Evolutionary conservation across 2,113 vertebrate species (phyloP), one percentile per base, ranked within the genome.

Genomic region (Bambusicola thoracicus): DNA sequence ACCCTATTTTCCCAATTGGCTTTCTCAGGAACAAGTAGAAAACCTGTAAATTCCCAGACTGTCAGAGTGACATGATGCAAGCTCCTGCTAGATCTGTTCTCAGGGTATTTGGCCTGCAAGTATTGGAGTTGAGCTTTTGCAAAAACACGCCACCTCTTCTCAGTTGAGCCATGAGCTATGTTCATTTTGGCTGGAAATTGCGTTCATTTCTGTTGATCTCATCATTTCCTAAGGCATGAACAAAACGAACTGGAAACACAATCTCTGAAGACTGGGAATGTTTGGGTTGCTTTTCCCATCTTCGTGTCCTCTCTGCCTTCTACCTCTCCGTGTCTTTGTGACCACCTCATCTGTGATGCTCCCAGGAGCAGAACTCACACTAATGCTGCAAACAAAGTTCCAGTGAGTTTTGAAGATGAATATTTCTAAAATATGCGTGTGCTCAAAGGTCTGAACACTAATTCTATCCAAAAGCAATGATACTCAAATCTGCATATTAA

Each of bases 181-280:
- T 94, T 95, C 87, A n/a, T 87, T 84, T 79, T 63, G 87, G 65
- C 72, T 83, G 82, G 67, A 95, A 95, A 92, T 78, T 91, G 82
- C 43, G 91, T 96, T 93, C 51, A 46, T 90, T 92, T 85, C 72
- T 6, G 2, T 85, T 89, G 68, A 79, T 84, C 78, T 92, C 78
- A 16, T 92, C 43, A 74, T 79, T 92, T 94, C 85, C 82, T 74
- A 85, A 93, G 63, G 81, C 86, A 61, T n/a, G 75, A 85, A 61
- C 41, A 70, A 80, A 82, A 59, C 78, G 75, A 93, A 89, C 38
- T 51, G 65, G 87, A 92, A 82, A 69, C 77, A 85, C 75, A 65
- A 48, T 91, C 78, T 92, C 41, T 89, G 61, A 69, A 85, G 94
- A 62, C 2, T 56, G 53, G 65, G 43, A 75, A 48, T 21, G 14